Conservation (phyloP, 1,140 invertebrate species). For the Penaeus indicus region DNA sequence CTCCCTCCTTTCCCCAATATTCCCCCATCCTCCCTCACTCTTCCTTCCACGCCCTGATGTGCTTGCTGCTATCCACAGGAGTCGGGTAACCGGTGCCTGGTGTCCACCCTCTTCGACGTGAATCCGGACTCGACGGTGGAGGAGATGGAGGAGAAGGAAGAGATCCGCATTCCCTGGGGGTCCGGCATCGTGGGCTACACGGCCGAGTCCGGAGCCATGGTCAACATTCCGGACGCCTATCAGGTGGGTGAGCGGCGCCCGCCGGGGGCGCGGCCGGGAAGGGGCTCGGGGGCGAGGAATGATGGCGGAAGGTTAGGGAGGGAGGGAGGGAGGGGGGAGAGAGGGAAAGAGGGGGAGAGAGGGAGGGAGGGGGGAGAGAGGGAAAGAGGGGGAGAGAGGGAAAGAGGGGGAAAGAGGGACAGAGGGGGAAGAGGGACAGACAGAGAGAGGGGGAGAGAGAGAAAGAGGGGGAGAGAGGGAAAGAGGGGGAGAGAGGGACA, state of each 20-base stretch:
- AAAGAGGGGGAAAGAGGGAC: too few relatives aligned
- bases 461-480: too few relatives aligned
- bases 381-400: too few relatives aligned
- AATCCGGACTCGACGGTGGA: slow-evolving; percentile 89
- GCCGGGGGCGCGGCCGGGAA: background rate
- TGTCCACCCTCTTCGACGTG: slow-evolving; percentile 93
- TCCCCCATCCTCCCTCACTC: too few relatives aligned
- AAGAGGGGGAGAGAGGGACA: too few relatives aligned
- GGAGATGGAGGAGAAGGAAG: slow-evolving; percentile 91
- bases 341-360: background rate
- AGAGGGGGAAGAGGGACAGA: too few relatives aligned
- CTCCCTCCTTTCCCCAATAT: too few relatives aligned
- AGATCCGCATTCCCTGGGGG: slow-evolving; percentile 85
- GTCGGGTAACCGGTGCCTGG: slow-evolving; percentile 77
- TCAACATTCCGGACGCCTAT: slow-evolving; percentile 96
- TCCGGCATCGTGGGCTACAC: slow-evolving; percentile 93
- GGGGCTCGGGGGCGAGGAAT: background rate
- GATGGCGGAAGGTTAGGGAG: background rate
- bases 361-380: background rate
- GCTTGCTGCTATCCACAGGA: slow-evolving; percentile 35
- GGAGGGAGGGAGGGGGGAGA: background rate
- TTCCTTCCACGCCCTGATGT: background rate
- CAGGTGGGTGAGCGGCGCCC: slow-evolving; percentile 77
- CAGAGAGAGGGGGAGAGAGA: too few relatives aligned
- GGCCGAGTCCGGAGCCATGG: slow-evolving; percentile 89